Base-by-base conservation (phyloP, 2,113 vertebrate genomes). In the Calidris pugnax region DNA sequence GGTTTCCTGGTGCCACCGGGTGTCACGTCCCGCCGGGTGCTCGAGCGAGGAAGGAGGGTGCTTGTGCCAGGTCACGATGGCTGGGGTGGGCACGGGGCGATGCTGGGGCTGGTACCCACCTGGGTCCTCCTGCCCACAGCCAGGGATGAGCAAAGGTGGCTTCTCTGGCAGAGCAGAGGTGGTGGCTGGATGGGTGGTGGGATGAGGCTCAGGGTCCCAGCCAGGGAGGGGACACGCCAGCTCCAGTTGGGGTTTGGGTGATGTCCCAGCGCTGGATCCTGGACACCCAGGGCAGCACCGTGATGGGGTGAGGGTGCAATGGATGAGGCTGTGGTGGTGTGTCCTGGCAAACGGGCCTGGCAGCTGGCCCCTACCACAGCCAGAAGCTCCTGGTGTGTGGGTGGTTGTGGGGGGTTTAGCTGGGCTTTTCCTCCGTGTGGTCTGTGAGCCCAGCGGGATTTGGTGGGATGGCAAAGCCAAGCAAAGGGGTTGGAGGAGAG, bases 201-300 rank as follows among this genome's bases (percentile, higher is more conserved):
- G n/a, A 43, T 33, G 8, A 37, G 9, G 19, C 16, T 28, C 22
- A 1, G 28, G 11, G 41, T 45, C 39, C 41, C 3, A 1, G 16
- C 4, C 1, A 0, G 7, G 41, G 20, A 75, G 51, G 75, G 74
- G 71, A 64, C 59, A n/a, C 0, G 0, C 19, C 68, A 64, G 43
- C 20, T 79, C 20, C 74, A 32, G 39, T 14, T 3, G 4, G 24
- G 32, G 17, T 79, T 64, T 69, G 48, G 32, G 63, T 32, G 73
- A 43, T 48, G 77, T 66, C 67, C 55, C 32, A 20, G 13, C 1
- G 2, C 37, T 3, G 5, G 37, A n/a, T 13, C 14, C 35, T 3
- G 12, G 64, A 45, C 28, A 30, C 30, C 12, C 0, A 0, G 57
- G 27, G 7, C 0, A 0, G 10, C 43, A 24, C 67, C 0, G 1